Conservation (phyloP, 2,888 invertebrate genomes). For the Leptinotarsa juncta region DNA sequence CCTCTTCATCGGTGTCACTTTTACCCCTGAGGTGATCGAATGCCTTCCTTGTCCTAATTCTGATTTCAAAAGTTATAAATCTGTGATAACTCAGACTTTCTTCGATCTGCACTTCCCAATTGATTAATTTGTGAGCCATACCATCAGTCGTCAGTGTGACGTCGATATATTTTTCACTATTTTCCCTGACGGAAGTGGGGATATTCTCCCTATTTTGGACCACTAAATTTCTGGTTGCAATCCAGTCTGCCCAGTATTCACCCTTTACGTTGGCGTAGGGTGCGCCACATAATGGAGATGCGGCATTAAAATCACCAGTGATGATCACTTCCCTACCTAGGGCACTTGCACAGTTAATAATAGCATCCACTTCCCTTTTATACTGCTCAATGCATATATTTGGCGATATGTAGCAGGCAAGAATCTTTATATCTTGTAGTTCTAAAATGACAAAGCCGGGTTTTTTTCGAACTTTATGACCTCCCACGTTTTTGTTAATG, state of each 20-base stretch:
- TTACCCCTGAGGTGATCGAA: too few relatives aligned
- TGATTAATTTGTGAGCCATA: not conserved
- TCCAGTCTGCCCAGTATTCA: not conserved
- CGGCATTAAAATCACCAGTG: constrained; percentile 9
- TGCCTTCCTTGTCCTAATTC: too few relatives aligned
- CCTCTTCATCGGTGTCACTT: not conserved
- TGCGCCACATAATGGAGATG: constrained; percentile 16
- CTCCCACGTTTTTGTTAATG: constrained; percentile 2
- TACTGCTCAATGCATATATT: not conserved
- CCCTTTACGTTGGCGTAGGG: not conserved
- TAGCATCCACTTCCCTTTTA: not conserved
- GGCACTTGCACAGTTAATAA: not conserved
- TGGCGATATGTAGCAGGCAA: not conserved
- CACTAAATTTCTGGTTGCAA: not conserved
- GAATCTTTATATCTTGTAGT: not conserved
- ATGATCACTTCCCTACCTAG: not conserved
- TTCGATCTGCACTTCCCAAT: constrained; percentile 1
- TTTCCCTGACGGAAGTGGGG: constrained; percentile 10
- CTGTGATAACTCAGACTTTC: too few relatives aligned
- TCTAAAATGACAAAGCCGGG: not conserved
- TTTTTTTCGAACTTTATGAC: not conserved
- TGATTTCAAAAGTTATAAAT: too few relatives aligned
- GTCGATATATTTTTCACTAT: constrained; percentile 9
- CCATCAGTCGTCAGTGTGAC: constrained; percentile 6
- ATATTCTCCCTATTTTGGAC: constrained; percentile 3